Evolutionary conservation across 2,797 vertebrate species (phyloP).

Genomic region (Malurus leucopterus): DNA sequence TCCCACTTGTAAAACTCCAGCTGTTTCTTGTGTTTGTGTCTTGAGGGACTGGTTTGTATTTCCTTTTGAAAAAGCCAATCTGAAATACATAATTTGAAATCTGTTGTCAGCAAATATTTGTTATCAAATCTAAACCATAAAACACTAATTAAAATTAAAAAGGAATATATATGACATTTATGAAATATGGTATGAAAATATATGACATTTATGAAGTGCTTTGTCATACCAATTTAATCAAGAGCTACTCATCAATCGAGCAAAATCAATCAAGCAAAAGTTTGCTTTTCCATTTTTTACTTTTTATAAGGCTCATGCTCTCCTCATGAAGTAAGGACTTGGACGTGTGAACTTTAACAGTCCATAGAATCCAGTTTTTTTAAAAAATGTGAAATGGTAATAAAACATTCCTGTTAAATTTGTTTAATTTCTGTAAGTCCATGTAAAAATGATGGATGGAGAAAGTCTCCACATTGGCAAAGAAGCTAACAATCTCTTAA

Average conservation of each 20-base stretch:
- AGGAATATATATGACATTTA: background rate
- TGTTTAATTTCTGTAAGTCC: background rate
- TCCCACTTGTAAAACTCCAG: slow-evolving; percentile 86
- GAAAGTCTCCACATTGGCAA: background rate
- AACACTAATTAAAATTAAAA: background rate
- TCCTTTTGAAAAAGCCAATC: slow-evolving; percentile 93
- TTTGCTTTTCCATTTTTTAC: background rate
- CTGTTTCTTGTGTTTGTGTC: slow-evolving; percentile 77
- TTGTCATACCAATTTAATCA: background rate
- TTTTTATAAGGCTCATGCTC: background rate
- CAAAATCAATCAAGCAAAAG: background rate
- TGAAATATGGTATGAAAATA: background rate
- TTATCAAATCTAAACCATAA: background rate
- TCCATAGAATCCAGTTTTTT: background rate
- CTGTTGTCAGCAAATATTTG: background rate
- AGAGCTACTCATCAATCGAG: background rate
- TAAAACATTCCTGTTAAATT: background rate
- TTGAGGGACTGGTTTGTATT: slow-evolving; percentile 68
- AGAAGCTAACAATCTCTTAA: background rate
- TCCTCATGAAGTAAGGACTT: background rate
- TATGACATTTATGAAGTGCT: background rate
- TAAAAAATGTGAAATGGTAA: background rate
- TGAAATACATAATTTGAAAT: slow-evolving; percentile 69
- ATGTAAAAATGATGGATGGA: background rate
- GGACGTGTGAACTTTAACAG: background rate